These are phyloP conservation scores for Euwallacea similis DNA, from an alignment of 1,140 invertebrate species.

Conservation along the genomic window DNA sequence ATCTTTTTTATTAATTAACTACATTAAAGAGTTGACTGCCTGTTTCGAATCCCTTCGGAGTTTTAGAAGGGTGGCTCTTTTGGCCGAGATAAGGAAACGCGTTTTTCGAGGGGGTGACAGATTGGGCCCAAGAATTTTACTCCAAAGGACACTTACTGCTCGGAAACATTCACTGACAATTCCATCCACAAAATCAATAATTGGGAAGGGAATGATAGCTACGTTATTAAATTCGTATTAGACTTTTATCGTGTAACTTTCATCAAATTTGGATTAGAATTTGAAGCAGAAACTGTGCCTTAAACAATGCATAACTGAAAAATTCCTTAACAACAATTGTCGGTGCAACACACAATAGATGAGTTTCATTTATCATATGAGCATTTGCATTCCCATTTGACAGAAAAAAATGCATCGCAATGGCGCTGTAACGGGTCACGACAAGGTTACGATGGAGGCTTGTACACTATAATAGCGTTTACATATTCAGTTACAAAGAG, in stretches of 20 bases:
- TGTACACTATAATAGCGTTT: conserved; percentile 17
- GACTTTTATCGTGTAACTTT: too few relatives aligned
- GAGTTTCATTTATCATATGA: conserved; percentile 11
- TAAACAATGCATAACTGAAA: conserved; percentile 1
- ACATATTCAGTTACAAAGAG: conserved; percentile 22
- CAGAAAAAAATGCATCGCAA: conserved; percentile 14
- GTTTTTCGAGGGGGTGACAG: neutral
- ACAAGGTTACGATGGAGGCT: conserved; percentile 22
- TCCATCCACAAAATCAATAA: neutral
- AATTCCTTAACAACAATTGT: conserved; percentile 5
- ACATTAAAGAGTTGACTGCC: conserved; percentile 35
- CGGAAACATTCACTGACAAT: neutral
- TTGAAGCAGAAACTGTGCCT: too few relatives aligned
- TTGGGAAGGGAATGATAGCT: neutral
- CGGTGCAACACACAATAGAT: neutral
- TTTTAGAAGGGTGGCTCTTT: conserved; percentile 6
- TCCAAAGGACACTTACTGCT: neutral
- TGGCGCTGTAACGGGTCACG: conserved; percentile 14
- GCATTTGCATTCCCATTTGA: conserved; percentile 21
- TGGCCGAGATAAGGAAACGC: neutral
- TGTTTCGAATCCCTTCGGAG: conserved; percentile 22
- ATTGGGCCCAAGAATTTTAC: neutral
- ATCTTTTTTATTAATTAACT: conserved; percentile 40
- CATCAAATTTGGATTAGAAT: too few relatives aligned
- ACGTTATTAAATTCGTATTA: too few relatives aligned